These are phyloP conservation scores for Oscheius sp. DNA, from an alignment of 1,140 invertebrate species.

Conservation along the genomic window DNA sequence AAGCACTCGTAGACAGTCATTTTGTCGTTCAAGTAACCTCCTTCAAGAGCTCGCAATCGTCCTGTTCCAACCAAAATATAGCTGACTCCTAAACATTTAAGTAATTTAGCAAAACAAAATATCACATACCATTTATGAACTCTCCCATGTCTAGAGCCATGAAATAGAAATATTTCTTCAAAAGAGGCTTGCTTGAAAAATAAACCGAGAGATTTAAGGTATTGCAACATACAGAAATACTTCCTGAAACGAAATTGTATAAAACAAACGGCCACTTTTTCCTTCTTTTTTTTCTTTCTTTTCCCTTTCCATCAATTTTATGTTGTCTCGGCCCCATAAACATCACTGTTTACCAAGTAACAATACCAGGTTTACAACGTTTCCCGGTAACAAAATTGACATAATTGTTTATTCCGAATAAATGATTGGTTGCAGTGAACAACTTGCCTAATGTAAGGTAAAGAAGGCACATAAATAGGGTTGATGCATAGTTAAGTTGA, in stretches of 20 bases:
- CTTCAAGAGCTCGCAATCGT: background rate
- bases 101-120: background rate
- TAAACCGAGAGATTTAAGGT: conserved; percentile 6
- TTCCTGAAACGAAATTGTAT: conserved; percentile 13
- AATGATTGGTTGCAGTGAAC: too few species aligned
- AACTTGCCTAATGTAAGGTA: conserved; percentile 20
- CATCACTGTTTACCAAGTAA: too few species aligned
- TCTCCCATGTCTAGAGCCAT: conserved; percentile 6
- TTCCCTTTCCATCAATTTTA: too few species aligned
- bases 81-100: conserved; percentile 7
- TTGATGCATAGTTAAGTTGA: conserved; percentile 8
- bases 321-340: too few species aligned
- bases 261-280: background rate
- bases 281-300: too few species aligned
- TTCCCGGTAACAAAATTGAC: too few species aligned
- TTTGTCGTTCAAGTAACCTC: background rate
- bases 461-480: conserved; percentile 26
- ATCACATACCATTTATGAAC: conserved; percentile 7
- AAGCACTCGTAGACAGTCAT: conserved; percentile 23
- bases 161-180: conserved; percentile 12
- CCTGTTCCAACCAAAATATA: conserved; percentile 20
- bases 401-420: too few species aligned
- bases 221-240: conserved; percentile 15
- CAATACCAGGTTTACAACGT: too few species aligned
- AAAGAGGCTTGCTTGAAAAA: background rate